These are phyloP conservation scores for Drosophila gunungcola DNA, from an alignment of 1,140 invertebrate species.

Conservation along the genomic window DNA sequence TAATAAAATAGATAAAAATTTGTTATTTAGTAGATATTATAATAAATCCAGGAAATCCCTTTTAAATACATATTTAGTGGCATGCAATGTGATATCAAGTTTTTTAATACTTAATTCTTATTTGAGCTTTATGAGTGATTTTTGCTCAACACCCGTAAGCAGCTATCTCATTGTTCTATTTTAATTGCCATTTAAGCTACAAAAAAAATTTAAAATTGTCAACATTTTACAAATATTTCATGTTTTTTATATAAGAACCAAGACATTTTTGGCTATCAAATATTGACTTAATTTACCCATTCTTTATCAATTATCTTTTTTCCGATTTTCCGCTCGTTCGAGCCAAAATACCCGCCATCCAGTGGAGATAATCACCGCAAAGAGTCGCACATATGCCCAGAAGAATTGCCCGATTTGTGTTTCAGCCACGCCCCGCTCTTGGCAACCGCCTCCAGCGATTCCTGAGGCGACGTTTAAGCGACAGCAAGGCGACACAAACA, in stretches of 20 bases:
- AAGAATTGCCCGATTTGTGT: slow-evolving; percentile 27
- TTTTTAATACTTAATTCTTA: no score
- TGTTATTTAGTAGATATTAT: no score
- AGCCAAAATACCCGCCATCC: slow-evolving; percentile 10
- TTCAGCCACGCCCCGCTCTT: slow-evolving; percentile 18
- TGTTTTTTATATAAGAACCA: background rate
- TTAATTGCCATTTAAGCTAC: no score
- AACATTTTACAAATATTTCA: no score
- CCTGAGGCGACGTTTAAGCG: slow-evolving; percentile 68
- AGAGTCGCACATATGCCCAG: slow-evolving; percentile 20
- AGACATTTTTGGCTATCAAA: background rate
- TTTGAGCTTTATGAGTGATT: no score
- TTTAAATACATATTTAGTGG: no score
- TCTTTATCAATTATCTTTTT: slow-evolving; percentile 33
- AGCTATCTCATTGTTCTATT: no score
- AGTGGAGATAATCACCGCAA: slow-evolving; percentile 34
- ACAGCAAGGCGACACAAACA: slow-evolving; percentile 60
- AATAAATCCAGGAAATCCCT: no score
- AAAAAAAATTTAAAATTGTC: no score
- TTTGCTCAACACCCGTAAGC: no score
- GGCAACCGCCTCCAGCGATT: slow-evolving; percentile 3
- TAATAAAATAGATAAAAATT: no score
- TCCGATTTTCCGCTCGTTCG: slow-evolving; percentile 10
- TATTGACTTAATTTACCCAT: background rate
- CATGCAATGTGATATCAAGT: no score